Base-by-base conservation (phyloP, 2,113 vertebrate genomes). In the Apeltes quadracus region DNA sequence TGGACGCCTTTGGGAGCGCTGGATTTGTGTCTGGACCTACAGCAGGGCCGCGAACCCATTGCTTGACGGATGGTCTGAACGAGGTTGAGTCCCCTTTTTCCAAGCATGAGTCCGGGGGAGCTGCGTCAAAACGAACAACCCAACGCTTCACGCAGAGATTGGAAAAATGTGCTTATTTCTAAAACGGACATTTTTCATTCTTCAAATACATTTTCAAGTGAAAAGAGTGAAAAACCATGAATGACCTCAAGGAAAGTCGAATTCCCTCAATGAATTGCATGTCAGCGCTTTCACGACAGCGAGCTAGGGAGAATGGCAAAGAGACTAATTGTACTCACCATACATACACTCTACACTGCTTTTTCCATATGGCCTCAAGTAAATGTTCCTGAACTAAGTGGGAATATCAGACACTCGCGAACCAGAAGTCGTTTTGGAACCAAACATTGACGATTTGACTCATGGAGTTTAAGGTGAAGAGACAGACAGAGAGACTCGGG, bases 401-500 rank as follows among this genome's bases (percentile, higher is more conserved):
- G 39, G 44, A 43, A 41, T 53, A 25, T 13, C 16, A 43, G 23
- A 54, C 16, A 23, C 4, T 3, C 23, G 14, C 29, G 38, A 57
- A 48, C 59, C 43, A 78, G 59, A 69, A 66, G 27, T 56, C 1
- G 41, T 61, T 58, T 23, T 61, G 23, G 10, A 57, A 41, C 4
- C 13, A 29, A 32, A 61, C 6, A 38, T 11, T 54, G 69, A 83
- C 57, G 66, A 61, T 64, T 78, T 76, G 57, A 66, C 48, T n/a
- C 46, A 7, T 70, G 75, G 77, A 61, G 72, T 39, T 70, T 46
- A 27, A 53, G 61, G 76, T 76, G 76, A 80, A 74, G 59, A 75
- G 41, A 39, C 48, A 76, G 72, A 73, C 57, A 57, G 75, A 51
- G 68, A 57, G 39, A 73, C 41, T 54, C 59, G 23, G 57, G 76